Base-by-base conservation (phyloP, 2,797 vertebrate genomes). In the Steatocranus sp. region DNA sequence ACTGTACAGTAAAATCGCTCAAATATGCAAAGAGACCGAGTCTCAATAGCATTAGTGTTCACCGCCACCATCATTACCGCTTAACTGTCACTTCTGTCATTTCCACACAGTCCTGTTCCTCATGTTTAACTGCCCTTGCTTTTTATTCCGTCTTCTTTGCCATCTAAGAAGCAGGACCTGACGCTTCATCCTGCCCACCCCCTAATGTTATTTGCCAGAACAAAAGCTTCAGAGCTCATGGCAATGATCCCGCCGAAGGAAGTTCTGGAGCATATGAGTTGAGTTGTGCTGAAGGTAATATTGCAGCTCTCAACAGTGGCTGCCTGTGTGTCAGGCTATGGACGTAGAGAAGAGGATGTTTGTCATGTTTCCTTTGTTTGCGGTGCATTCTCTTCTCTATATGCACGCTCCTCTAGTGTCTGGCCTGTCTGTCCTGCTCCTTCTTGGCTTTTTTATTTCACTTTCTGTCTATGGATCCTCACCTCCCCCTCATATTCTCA, bases 171-270 rank as follows among this genome's bases (percentile, higher is more conserved):
- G 90, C 93, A 68, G 88, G 91, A 89, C 88, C 89, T 94, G 93
- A 93, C 93, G 94, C 91, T 90, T 90, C 92, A 91, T 89, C 91
- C 92, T 92, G 92, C 93, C 93, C 92, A 92, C 88, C 92, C 92
- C 91, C 93, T 96, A 94, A 96, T 91, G 93, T 91, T 94, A 94
- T 93, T 94, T 96, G 94, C 92, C 93, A 95, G 90, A 94, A 95
- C 93, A 92, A 93, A 93, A 90, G 91, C 92, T 76, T 80, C 89
- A 83, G 90, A 83, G 81, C 91, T 90, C 87, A 87, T 89, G 89
- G 90, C 93, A 94, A 87, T 90, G 79, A 94, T 94, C 90, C 86
- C 84, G 85, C 86, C 83, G 86, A 89, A 91, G 89, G 89, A 94
- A 93, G 86, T 95, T 94, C 86, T 90, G 68, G 90, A 89, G 91